Percentiles rank a stretch among this genome's conserved stretches.
Evolutionary conservation across 2,113 vertebrate genomes (phyloP).

Genomic region (Axis porcinus): DNA sequence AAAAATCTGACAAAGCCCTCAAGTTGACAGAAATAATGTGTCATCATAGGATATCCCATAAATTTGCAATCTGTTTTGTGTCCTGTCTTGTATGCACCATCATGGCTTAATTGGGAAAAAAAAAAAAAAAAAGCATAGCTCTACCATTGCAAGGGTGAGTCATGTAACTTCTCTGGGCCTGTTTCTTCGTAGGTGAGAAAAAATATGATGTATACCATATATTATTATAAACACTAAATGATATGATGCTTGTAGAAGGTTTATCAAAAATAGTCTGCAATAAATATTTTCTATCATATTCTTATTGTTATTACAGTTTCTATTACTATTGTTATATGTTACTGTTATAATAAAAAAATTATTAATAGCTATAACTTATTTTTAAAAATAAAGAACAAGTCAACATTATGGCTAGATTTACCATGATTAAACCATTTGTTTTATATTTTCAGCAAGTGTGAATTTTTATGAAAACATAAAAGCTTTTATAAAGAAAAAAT

Average conservation of each 20-base stretch:
- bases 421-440: background rate
- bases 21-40: background rate
- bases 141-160: background rate
- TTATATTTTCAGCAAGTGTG: constrained; percentile 37
- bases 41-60: background rate
- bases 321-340: background rate
- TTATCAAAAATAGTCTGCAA: background rate
- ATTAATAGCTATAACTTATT: background rate
- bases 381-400: background rate
- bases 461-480: constrained; percentile 18
- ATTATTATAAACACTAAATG: background rate
- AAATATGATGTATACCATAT: background rate
- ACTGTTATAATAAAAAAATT: background rate
- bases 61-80: background rate
- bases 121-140: background rate
- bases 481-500: constrained; percentile 1
- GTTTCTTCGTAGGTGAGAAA: background rate
- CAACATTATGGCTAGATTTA: background rate
- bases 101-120: background rate
- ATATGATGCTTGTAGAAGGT: background rate
- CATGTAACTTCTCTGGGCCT: background rate
- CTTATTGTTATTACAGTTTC: background rate
- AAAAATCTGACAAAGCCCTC: background rate
- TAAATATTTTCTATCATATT: background rate
- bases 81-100: background rate